Base-by-base conservation (phyloP, 2,797 vertebrate species). In the Carapus acus region DNA sequence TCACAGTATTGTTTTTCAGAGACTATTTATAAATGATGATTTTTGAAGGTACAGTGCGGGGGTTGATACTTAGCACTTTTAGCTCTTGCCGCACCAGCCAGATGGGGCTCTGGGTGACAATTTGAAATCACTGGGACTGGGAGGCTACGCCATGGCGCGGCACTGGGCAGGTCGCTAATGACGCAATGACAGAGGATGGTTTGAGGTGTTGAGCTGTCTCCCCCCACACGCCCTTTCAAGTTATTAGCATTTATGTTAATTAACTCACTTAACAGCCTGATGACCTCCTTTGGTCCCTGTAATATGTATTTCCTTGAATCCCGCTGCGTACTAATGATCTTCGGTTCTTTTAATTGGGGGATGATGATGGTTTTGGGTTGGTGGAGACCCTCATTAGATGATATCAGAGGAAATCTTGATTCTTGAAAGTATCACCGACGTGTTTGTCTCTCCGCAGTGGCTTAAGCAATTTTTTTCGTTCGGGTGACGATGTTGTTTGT, bases 171-270 rank as follows among this genome's bases (percentile, higher is more conserved):
- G 51, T n/a, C n/a, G 27, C 50, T 11, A 3, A 49, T 34, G 21
- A 23, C 44, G 52, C 66, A 78, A 72, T 71, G 71, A 77, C 61
- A 56, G 58, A 63, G 45, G 62, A 33, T 76, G 76, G 68, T 72
- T 73, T 63, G 39, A 74, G 80, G 76, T 72, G 58, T 60, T 56
- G 77, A 78, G 71, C 68, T 54, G 50, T 57, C 58, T 82, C 58
- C 54, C 52, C 49, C 47, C 68, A 62, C 62, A 62, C 62, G 9
- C n/a, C 57, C 54, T 38, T 61, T 57, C 69, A 69, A 68, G 49
- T 65, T 73, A 65, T 82, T 79, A 74, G 59, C 69, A 49, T 73
- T 77, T 71, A 81, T 77, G 74, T 75, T 83, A 83, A 85, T 85
- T 67, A 60, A 47, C 70, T 72, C 69, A 62, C 77, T 81, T 70